Evolutionary conservation across 1,140 invertebrate genomes (phyloP), one percentile per base, ranked within the genome.

Genomic region (Grapholita molesta): DNA sequence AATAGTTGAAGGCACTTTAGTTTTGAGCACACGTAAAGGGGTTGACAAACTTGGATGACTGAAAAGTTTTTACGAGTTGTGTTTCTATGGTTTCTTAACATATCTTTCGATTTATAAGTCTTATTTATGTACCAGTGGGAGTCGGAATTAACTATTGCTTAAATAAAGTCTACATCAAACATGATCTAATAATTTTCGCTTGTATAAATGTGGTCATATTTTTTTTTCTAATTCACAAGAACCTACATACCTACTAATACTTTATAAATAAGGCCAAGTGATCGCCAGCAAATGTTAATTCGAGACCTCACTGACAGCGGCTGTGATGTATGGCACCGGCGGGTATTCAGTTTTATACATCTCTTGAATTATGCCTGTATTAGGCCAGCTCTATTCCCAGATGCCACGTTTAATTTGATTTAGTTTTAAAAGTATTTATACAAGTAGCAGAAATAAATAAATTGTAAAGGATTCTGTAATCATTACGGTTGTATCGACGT

Each of bases 311-410:
- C 55, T 61, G 55, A 61, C 55, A 28, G 55, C 24, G 24, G 23
- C 21, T n/a, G 24, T 61, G 55, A 61, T 61, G 55, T 61, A 61
- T 61, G 2, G 55, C 28, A 25, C 55, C 55, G 12, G 55, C 32
- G 55, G 55, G 55, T 28, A 61, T 61, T 28, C 55, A 28, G 55
- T 61, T 61, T 61, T 61, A 61, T 30, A 61, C 55, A 28, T 61
- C 55, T 61, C 25, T n/a, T 61, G 55, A 61, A 61, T 61, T 61
- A 18, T 32, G 25, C 32, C 25, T 61, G 25, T 61, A 57, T 57
- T 57, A 57, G 53, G 53, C 23, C 53, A 6, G 53, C 24, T 57
- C 53, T 57, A 57, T 57, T 23, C 53, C 53, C 53, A 12, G 24
- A 23, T 12, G 53, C 5, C 35, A 38, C 15, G 5, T 15, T 38